Evolutionary conservation across 2,888 invertebrate genomes (phyloP).

Genomic region (Octonoba sinensis): DNA sequence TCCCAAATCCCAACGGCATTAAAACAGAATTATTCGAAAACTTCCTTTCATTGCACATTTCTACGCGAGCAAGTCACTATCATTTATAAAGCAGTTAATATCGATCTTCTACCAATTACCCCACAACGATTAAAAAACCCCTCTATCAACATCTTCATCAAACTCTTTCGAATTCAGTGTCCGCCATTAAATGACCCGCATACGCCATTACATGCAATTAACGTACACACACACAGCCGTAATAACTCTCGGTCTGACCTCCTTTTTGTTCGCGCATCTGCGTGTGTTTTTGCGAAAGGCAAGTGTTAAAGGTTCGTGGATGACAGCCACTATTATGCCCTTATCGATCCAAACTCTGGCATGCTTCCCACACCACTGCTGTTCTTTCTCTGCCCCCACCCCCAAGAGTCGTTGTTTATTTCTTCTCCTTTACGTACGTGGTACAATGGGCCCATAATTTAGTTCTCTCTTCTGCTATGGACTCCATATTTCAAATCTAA

Average conservation of each 20-base stretch:
- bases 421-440: neutral
- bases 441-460: neutral
- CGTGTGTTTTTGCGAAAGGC: constrained; percentile 35
- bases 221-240: constrained; percentile 1
- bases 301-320: constrained; percentile 52
- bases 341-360: constrained; percentile 55
- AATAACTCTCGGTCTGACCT: constrained; percentile 56
- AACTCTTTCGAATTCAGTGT: no score
- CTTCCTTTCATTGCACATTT: no score
- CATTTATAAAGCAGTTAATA: no score
- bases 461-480: neutral
- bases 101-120: no score
- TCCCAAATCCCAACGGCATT: no score
- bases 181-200: no score
- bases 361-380: constrained; percentile 26
- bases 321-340: constrained; percentile 49
- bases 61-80: no score
- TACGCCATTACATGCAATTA: neutral
- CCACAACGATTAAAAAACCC: no score
- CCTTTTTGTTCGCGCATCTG: constrained; percentile 28
- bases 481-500: no score
- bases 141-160: no score
- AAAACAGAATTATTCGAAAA: no score
- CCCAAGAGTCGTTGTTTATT: neutral
- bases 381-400: constrained; percentile 6